These are phyloP conservation scores for Delia radicum DNA, from an alignment of 1,140 invertebrate species.

Conservation along the genomic window DNA sequence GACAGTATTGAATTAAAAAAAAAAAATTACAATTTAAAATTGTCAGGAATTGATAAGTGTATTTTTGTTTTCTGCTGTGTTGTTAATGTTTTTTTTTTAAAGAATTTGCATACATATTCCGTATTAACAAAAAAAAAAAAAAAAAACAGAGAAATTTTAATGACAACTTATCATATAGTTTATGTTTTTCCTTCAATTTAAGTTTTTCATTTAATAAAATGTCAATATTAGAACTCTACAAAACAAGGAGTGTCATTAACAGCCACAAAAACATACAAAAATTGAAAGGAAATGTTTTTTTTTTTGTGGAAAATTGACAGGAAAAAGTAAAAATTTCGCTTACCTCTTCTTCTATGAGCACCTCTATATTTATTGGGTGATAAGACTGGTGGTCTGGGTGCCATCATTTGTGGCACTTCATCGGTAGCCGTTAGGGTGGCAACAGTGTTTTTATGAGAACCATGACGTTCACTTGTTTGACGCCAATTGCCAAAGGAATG, in stretches of 20 bases:
- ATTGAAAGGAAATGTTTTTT: neutral
- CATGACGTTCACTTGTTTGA: conserved; percentile 35
- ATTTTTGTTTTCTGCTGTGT: neutral
- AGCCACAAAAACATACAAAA: too few relatives aligned
- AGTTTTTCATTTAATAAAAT: too few relatives aligned
- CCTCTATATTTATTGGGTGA: conserved; percentile 52
- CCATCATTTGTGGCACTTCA: conserved; percentile 54
- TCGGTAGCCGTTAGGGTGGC: conserved; percentile 44
- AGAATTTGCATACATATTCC: neutral
- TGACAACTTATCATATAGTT: too few relatives aligned
- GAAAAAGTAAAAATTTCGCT: conserved; percentile 28
- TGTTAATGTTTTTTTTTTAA: neutral
- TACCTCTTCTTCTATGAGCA: conserved; percentile 46
- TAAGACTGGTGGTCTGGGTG: conserved; percentile 45
- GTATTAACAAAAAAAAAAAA: neutral
- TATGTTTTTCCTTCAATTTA: neutral
- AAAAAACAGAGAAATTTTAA: too few relatives aligned
- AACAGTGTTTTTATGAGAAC: conserved; percentile 34
- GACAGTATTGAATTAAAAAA: neutral
- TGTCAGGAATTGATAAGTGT: neutral
- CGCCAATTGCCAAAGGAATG: conserved; percentile 53
- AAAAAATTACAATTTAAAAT: neutral
- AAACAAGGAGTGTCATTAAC: too few relatives aligned
- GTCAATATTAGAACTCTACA: too few relatives aligned
- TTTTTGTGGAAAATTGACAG: too few relatives aligned